phyloP scores from a whole-genome alignment of 2,888 invertebrate genomes.

The Blastobasis lacticolella region DNA sequence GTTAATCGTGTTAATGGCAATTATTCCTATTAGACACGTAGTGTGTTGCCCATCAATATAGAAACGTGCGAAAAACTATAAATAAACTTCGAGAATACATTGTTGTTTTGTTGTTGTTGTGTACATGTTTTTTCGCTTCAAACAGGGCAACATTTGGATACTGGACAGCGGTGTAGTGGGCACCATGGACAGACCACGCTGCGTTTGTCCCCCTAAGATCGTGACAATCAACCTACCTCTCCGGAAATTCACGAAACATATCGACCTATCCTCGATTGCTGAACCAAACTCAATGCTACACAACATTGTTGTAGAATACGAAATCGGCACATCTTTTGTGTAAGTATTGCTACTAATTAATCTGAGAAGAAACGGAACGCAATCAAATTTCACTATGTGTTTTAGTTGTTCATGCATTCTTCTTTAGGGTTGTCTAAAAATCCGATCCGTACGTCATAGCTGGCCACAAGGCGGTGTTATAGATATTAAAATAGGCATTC shows the following conservation, averaged over 20 bases:
- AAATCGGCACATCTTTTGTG: constrained; percentile 73
- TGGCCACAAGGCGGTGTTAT: no score
- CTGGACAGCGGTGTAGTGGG: constrained; percentile 82
- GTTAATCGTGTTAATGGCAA: no score
- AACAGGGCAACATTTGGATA: constrained; percentile 80
- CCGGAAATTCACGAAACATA: constrained; percentile 75
- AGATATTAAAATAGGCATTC: no score
- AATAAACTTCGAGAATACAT: no score
- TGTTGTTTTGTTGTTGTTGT: no score
- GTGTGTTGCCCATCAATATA: no score
- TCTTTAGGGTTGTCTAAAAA: no score
- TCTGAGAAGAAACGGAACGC: not conserved
- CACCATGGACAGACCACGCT: constrained; percentile 76
- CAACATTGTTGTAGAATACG: constrained; percentile 80
- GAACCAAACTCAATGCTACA: constrained; percentile 77
- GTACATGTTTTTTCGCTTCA: constrained; percentile 5
- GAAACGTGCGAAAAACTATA: no score
- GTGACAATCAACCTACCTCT: constrained; percentile 75
- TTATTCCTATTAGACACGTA: no score
- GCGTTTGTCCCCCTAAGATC: constrained; percentile 80
- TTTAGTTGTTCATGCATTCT: no score
- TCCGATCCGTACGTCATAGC: no score
- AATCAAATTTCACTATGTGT: no score
- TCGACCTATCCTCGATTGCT: constrained; percentile 75
- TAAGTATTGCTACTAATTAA: constrained; percentile 30